Percentiles rank a stretch among this genome's conserved stretches.
Conservation (phyloP, 2,797 vertebrate genomes). For the Sebastes oblongus region DNA sequence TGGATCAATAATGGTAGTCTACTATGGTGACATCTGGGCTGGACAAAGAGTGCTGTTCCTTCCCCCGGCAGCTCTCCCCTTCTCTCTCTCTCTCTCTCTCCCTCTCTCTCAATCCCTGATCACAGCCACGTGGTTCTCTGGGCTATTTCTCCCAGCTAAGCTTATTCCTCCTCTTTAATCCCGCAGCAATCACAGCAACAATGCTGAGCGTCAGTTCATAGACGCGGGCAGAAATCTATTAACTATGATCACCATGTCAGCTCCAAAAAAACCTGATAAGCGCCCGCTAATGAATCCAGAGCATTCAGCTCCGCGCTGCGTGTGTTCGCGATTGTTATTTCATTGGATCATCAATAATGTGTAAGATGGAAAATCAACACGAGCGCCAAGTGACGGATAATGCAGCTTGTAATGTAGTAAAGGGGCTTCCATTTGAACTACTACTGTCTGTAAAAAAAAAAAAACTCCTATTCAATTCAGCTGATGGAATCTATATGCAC, state of each 20-base stretch:
- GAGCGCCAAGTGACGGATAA: constrained; percentile 40
- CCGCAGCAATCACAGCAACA: constrained; percentile 73
- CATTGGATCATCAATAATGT: constrained; percentile 63
- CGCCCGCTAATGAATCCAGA: constrained; percentile 53
- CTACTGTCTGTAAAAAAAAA: constrained; percentile 9
- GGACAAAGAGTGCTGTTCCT: constrained; percentile 71
- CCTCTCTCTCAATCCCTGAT: constrained; percentile 62
- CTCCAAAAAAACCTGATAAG: constrained; percentile 48
- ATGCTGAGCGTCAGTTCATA: constrained; percentile 48
- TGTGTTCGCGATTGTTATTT: constrained; percentile 39
- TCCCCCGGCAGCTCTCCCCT: constrained; percentile 49
- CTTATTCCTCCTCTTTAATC: constrained; percentile 81
- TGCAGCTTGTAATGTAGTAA: constrained; percentile 11
- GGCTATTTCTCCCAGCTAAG: constrained; percentile 74
- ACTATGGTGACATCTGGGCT: constrained; percentile 77
- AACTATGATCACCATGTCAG: constrained; percentile 68
- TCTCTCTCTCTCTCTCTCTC: constrained; percentile 36
- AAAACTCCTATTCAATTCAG: background rate
- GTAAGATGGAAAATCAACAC: constrained; percentile 49
- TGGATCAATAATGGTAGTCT: constrained; percentile 73
- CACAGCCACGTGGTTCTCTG: constrained; percentile 72
- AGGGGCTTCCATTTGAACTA: constrained; percentile 25
- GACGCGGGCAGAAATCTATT: constrained; percentile 66
- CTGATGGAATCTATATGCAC: constrained; percentile 16
- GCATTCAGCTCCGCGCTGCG: constrained; percentile 2